These are phyloP conservation scores for Cyclophora punctaria DNA, from an alignment of 2,888 invertebrate species.

Conservation along the genomic window DNA sequence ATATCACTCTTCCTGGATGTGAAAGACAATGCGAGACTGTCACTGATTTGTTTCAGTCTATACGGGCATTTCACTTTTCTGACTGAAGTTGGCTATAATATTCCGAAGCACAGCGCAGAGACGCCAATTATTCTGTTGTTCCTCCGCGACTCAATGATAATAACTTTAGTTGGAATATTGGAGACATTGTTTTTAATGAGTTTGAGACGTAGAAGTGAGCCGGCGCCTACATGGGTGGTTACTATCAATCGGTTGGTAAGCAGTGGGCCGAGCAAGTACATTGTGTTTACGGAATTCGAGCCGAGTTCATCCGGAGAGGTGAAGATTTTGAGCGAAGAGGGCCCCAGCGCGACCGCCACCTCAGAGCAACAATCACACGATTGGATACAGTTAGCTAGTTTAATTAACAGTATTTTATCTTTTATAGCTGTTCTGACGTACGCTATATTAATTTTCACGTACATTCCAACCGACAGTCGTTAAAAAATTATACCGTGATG, in stretches of 20 bases:
- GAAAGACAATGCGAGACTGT: constrained; percentile 70
- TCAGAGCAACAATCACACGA: constrained; percentile 28
- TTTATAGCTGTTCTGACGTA: constrained; percentile 45
- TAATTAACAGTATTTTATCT: constrained; percentile 53
- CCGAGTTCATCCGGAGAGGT: constrained; percentile 37
- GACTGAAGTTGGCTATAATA: constrained; percentile 73
- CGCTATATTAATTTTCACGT: constrained; percentile 43
- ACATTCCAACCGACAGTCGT: constrained; percentile 44
- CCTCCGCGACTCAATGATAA: constrained; percentile 59
- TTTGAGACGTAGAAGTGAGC: constrained; percentile 35
- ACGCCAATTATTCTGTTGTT: constrained; percentile 73
- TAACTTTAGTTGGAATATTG: constrained; percentile 48
- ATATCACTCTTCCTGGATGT: constrained; percentile 75
- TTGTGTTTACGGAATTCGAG: constrained; percentile 63
- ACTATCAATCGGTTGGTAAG: constrained; percentile 40
- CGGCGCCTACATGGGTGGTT: constrained; percentile 51
- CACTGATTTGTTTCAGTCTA: constrained; percentile 75
- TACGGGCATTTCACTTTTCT: constrained; percentile 76
- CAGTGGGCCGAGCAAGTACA: constrained; percentile 55
- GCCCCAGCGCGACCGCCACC: constrained; percentile 18
- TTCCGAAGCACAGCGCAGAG: constrained; percentile 76
- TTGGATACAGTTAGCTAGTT: constrained; percentile 56
- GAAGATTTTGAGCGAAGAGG: constrained; percentile 38
- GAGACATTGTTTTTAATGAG: constrained; percentile 53
- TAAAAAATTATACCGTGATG: too few species aligned